A percentile compares a stretch with the other conserved stretches of the same genome.
Evolutionary conservation across 2,888 invertebrate species (phyloP).

Genomic region (Noctua comes): DNA sequence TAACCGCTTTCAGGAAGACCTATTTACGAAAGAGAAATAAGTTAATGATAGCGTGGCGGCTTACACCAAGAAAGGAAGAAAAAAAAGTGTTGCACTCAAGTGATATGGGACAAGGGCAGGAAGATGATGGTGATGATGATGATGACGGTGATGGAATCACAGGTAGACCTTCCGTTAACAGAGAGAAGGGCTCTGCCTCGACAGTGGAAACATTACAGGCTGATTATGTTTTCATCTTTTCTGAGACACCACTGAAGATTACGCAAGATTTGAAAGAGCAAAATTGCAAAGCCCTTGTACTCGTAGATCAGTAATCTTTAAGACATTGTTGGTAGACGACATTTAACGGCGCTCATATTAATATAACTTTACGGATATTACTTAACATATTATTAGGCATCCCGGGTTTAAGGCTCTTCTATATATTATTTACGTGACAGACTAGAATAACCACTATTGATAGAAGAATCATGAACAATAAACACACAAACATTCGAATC

Average conservation of each 20-base stretch:
- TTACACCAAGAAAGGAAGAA: background rate
- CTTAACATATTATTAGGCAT: conserved; percentile 20
- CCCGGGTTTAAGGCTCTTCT: conserved; percentile 35
- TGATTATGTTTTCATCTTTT: background rate
- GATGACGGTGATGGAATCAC: background rate
- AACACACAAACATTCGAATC: background rate
- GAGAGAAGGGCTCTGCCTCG: background rate
- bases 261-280: background rate
- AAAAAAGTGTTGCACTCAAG: background rate
- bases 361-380: conserved; percentile 51
- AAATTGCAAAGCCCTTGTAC: background rate
- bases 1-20: background rate
- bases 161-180: background rate
- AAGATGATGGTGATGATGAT: background rate
- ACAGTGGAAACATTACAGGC: background rate
- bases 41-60: too few species aligned
- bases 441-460: background rate
- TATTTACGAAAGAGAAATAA: background rate
- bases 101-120: background rate
- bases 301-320: conserved; percentile 1
- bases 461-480: background rate
- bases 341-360: conserved; percentile 54
- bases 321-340: conserved; percentile 58
- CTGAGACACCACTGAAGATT: background rate
- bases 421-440: conserved; percentile 39